Base-by-base conservation (phyloP, 2,888 invertebrate species). In the Pteria penguin region DNA sequence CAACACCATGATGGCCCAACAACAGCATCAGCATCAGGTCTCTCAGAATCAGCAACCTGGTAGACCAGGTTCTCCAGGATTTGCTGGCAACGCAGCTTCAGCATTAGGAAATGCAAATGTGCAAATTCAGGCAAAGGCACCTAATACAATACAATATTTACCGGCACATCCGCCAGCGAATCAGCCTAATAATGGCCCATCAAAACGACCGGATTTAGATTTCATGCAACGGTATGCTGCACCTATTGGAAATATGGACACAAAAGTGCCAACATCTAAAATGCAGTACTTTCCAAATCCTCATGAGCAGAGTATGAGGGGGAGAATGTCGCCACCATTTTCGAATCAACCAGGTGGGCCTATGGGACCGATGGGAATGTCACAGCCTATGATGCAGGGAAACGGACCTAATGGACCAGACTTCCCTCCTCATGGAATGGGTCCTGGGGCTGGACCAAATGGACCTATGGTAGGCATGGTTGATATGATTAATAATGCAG, bases 81-180 rank as follows among this genome's bases (percentile, higher is more conserved):
- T 87, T 14, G 86, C 87, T 2, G 80, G 79, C 54, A 87, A 85
- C 79, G 79, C 87, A 27, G 78, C 85, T 22, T 87, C 83, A 79
- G 87, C 89, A 67, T 82, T 95, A 89, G 95, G 95, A 87, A 95
- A 95, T 83, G 95, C 96, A 61, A 98, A 97, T 92, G 92, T 93
- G 70, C 97, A 97, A 93, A 97, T 98, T 31, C 98, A 98, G 93
- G 96, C 98, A 11, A 97, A 96, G 92, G 97, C 98, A 14, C 98
- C 98, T 0, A 98, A 98, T 93, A 98, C 98, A 52, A 98, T 98
- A 91, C 98, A 98, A 94, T 98, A 98, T 94, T 94, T 98, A 92
- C 98, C 98, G 27, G 97, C 97, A 68, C 94, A 97, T 93, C 96
- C 98, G n/a, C 97, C 97, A 91, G 95, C 91, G 67, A 90, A 92